A percentile compares a stretch with the other conserved stretches of the same genome.
Conservation (phyloP, 2,797 vertebrate genomes). For the Sebastes paucispinis region DNA sequence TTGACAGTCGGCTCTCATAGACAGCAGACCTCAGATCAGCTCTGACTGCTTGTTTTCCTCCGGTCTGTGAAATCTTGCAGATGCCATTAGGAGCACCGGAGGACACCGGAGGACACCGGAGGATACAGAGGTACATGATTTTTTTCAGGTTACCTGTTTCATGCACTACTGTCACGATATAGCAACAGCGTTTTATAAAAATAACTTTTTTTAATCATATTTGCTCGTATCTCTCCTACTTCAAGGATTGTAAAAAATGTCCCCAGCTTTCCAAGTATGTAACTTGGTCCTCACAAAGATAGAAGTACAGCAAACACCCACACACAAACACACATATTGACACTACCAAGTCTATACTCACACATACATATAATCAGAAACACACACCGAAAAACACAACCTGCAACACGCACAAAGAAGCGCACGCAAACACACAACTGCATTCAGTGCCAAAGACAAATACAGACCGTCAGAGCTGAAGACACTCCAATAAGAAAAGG, state of each 20-base stretch:
- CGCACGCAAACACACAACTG: not conserved
- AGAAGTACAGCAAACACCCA: not conserved
- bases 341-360: not conserved
- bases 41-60: too few species aligned
- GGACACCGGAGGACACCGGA: too few species aligned
- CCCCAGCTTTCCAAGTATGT: not conserved
- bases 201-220: too few species aligned
- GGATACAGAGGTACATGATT: too few species aligned
- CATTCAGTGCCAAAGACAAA: not conserved
- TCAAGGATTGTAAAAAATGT: not conserved
- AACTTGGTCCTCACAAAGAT: not conserved
- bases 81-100: too few species aligned
- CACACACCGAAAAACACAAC: not conserved
- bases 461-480: not conserved
- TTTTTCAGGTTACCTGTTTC: too few species aligned
- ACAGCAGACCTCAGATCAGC: too few species aligned
- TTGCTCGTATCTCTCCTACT: too few species aligned
- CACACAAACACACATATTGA: not conserved
- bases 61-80: too few species aligned
- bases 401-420: not conserved
- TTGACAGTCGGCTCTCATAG: too few species aligned
- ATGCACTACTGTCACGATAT: too few species aligned
- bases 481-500: not conserved
- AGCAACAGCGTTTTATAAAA: too few species aligned
- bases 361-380: not conserved